phyloP scores from a whole-genome alignment of 92 coral and sea anemone genomes.

The Porites rus region DNA sequence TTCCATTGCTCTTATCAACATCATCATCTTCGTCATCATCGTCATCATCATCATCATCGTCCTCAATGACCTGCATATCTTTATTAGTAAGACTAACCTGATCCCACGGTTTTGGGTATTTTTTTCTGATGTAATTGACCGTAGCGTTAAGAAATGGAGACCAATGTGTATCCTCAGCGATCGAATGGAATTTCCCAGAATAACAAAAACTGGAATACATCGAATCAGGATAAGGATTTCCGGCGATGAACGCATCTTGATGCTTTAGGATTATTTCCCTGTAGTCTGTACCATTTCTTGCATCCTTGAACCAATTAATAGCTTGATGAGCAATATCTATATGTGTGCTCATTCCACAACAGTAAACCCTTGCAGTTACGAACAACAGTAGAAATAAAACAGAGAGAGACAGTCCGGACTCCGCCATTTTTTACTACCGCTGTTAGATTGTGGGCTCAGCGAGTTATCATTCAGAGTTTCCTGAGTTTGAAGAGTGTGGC shows the following conservation, averaged over 20 bases:
- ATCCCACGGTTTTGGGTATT: constrained; percentile 97
- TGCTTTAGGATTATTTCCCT: constrained; percentile 79
- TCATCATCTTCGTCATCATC: too few species aligned
- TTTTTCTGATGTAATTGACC: constrained; percentile 84
- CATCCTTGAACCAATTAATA: constrained; percentile 82
- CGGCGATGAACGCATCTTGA: constrained; percentile 93
- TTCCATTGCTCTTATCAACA: background rate
- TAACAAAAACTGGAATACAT: constrained; percentile 90
- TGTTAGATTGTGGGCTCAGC: constrained; percentile 21
- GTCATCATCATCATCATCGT: too few species aligned
- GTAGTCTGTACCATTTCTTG: constrained; percentile 78
- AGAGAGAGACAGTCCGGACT: background rate
- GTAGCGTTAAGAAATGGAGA: constrained; percentile 95
- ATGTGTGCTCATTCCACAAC: constrained; percentile 95
- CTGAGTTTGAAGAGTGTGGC: too few species aligned
- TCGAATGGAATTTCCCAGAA: constrained; percentile 79
- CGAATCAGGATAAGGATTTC: constrained; percentile 94
- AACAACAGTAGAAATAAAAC: background rate
- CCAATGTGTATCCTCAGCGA: constrained; percentile 98
- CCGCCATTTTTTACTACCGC: constrained; percentile 25
- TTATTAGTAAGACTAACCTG: constrained; percentile 53
- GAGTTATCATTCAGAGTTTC: background rate
- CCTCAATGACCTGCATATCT: background rate
- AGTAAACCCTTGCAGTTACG: background rate
- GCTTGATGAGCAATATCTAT: constrained; percentile 94